Evolutionary conservation across 1,140 invertebrate genomes (phyloP).

Genomic region (Drosophila tani): DNA sequence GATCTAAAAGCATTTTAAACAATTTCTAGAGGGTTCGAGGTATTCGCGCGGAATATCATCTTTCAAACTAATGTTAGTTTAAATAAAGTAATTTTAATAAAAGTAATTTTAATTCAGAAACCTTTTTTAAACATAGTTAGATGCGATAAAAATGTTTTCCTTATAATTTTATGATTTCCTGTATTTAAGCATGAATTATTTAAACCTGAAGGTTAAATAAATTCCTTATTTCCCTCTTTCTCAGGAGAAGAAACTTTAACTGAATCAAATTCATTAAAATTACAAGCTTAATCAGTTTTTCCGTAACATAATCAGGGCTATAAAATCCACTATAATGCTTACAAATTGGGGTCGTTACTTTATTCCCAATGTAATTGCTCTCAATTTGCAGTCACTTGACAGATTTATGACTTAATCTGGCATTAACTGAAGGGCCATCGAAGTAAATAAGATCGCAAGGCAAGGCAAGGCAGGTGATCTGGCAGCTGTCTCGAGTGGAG

Average conservation of each 20-base stretch:
- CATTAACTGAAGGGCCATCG: conserved; percentile 46
- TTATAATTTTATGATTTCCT: no score
- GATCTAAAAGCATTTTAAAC: no score
- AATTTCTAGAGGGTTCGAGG: no score
- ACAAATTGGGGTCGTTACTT: not conserved
- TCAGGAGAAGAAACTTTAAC: not conserved
- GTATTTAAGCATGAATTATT: no score
- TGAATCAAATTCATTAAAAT: not conserved
- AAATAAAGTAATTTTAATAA: no score
- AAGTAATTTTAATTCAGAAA: no score
- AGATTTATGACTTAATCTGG: conserved; percentile 44
- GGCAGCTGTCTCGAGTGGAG: not conserved
- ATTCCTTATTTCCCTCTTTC: no score
- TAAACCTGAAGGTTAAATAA: no score
- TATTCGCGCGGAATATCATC: no score
- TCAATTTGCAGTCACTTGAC: conserved; percentile 9
- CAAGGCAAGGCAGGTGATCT: conserved; percentile 24
- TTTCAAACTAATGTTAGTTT: no score
- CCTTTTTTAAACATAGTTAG: no score
- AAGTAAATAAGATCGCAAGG: conserved; percentile 18
- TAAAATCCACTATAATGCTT: not conserved
- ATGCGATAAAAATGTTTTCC: no score
- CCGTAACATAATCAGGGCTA: not conserved
- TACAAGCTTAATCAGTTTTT: not conserved
- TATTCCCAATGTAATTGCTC: conserved; percentile 19